Evolutionary conservation across 2,113 vertebrate species (phyloP).

Genomic region (Syrmaticus mikado): DNA sequence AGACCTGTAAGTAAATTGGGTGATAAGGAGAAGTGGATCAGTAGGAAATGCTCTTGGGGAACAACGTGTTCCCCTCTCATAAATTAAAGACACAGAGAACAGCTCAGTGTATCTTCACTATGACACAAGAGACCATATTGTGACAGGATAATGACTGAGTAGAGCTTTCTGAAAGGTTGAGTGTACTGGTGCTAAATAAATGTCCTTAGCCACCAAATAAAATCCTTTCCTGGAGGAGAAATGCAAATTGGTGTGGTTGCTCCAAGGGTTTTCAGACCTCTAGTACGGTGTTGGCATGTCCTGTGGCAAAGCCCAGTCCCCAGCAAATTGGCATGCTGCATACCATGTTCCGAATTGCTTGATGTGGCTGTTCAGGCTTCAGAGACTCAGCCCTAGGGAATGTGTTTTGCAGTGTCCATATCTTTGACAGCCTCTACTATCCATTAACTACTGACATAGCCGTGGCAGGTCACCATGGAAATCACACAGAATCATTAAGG

Average conservation of each 20-base stretch:
- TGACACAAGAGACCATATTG: rapidly evolving
- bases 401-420: not conserved
- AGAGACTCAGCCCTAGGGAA: not conserved
- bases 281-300: not conserved
- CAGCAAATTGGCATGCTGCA: not conserved
- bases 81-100: slow-evolving; percentile 1
- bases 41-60: slow-evolving; percentile 57
- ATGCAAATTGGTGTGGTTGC: not conserved
- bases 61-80: not conserved
- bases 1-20: slow-evolving; percentile 45
- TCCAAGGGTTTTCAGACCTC: not conserved
- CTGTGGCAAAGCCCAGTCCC: slow-evolving; percentile 28
- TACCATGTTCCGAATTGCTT: not conserved
- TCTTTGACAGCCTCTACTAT: not conserved
- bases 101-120: not conserved
- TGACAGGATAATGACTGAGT: not conserved
- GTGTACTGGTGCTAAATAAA: not conserved
- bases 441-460: not conserved
- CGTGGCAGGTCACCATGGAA: not conserved
- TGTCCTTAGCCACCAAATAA: not conserved
- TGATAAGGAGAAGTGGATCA: slow-evolving; percentile 56
- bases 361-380: slow-evolving; percentile 17
- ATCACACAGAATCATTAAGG: not conserved
- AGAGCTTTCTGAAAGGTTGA: not conserved
- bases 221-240: not conserved